Evolutionary conservation across 2,113 vertebrate species (phyloP), one percentile per base, ranked within the genome.

Genomic region (Periophthalmodon schlosseri): DNA sequence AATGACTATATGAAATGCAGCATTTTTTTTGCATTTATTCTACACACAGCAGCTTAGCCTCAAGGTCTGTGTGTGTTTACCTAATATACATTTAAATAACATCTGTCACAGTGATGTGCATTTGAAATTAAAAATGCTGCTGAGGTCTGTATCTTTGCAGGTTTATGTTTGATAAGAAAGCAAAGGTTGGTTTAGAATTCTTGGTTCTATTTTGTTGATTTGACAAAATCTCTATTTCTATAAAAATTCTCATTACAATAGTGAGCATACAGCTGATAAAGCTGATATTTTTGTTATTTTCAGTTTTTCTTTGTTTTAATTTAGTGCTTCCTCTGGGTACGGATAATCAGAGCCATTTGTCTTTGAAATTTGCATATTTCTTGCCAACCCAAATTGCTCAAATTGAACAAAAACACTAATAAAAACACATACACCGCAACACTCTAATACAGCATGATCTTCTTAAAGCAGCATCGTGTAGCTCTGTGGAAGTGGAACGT

Each of bases 81-180:
- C 63, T 39, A 5, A 39, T 65, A 65, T 65, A 36, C 61, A 65
- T 65, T 65, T 65, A 65, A 65, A 65, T 65, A 65, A 65, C 63
- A 65, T 65, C 63, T 65, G 34, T 65, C 33, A n/a, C 33, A n/a
- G 34, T 44, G 33, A 65, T 65, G 16, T 39, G 63, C 20, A n/a
- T 65, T 65, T 44, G n/a, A 16, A 44, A 65, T 39, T 60, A 60
- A n/a, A 65, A 16, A 39, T 13, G 18, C 15, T n/a, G 63, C 20
- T 13, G 20, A 14, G 4, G 18, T 39, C 10, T 39, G 34, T 20
- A 65, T 65, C 15, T 65, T 9, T n/a, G 34, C 61, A 36, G 33
- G 61, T 20, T 36, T 64, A 34, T 20, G 63, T n/a, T 65, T 65
- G 63, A 36, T 65, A n/a, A 11, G 61, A 18, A 64, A 64, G 18